Percentiles rank a stretch among this genome's conserved stretches.
These are phyloP conservation scores for Podargus strigoides DNA, from an alignment of 2,797 vertebrate species.

Conservation along the genomic window DNA sequence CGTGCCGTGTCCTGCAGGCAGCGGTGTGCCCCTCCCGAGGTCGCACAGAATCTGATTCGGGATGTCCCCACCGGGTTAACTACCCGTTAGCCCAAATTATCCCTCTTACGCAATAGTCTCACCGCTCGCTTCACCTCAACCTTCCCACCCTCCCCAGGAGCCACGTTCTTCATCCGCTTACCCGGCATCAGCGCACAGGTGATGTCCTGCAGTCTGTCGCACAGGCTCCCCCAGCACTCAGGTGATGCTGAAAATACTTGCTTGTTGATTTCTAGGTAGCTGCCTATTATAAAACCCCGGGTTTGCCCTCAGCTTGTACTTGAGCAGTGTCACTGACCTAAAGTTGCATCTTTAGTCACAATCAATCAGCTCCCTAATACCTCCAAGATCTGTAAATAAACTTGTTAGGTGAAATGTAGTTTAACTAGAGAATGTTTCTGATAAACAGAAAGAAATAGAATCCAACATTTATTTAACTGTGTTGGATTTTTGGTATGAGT, in stretches of 20 bases:
- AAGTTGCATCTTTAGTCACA: neutral
- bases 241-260: neutral
- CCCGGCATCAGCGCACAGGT: neutral
- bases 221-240: neutral
- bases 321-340: neutral
- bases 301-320: neutral
- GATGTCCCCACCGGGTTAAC: rapidly evolving
- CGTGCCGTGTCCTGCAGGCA: neutral
- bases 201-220: neutral
- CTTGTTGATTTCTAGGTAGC: neutral
- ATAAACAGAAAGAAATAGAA: neutral
- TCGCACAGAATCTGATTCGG: rapidly evolving
- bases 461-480: neutral
- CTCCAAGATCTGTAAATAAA: neutral
- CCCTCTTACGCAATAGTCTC: rapidly evolving
- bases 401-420: neutral
- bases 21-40: too few species aligned
- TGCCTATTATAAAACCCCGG: rapidly evolving
- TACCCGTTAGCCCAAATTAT: rapidly evolving
- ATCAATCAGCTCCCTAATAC: neutral
- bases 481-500: neutral
- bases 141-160: neutral
- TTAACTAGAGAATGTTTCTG: neutral
- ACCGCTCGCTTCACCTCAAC: rapidly evolving
- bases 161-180: rapidly evolving